Evolutionary conservation across 2,888 invertebrate genomes (phyloP).

Genomic region (Steinernema carpocapsae): DNA sequence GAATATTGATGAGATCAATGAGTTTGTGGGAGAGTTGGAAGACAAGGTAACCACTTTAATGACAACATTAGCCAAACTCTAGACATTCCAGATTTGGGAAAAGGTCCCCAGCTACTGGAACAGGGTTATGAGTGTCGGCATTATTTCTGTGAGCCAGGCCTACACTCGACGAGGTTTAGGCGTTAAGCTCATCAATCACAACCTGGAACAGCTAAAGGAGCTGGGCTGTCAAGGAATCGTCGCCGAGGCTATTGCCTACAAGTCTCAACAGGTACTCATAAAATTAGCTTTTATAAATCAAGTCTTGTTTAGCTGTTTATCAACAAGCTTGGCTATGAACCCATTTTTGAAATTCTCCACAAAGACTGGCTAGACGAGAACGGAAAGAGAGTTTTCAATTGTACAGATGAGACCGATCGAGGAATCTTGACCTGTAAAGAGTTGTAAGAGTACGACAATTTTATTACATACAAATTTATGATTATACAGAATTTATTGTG

Average conservation of each 20-base stretch:
- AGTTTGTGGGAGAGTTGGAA: no score
- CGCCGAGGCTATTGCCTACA: constrained; percentile 48
- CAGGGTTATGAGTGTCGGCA: constrained; percentile 35
- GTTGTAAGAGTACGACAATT: constrained; percentile 23
- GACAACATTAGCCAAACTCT: no score
- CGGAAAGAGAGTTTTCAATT: constrained; percentile 37
- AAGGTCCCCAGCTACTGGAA: constrained; percentile 43
- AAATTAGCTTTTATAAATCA: neutral
- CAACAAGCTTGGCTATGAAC: constrained; percentile 29
- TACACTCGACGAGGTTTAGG: constrained; percentile 47
- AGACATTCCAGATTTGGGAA: constrained; percentile 45
- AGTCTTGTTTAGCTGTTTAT: constrained; percentile 33
- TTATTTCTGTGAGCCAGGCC: constrained; percentile 41
- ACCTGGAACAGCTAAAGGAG: constrained; percentile 38
- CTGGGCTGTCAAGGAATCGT: constrained; percentile 46
- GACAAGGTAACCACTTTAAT: no score
- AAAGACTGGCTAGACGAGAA: constrained; percentile 35
- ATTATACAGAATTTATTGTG: no score
- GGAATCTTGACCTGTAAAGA: constrained; percentile 23
- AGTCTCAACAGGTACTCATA: constrained; percentile 45
- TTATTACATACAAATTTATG: no score
- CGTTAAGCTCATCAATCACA: constrained; percentile 37
- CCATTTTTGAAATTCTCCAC: constrained; percentile 30
- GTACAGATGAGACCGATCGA: constrained; percentile 26
- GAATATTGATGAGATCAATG: no score